A percentile compares a stretch with the other conserved stretches of the same genome.
Conservation (phyloP, 2,888 invertebrate genomes). For the Pristionchus exspectatus region DNA sequence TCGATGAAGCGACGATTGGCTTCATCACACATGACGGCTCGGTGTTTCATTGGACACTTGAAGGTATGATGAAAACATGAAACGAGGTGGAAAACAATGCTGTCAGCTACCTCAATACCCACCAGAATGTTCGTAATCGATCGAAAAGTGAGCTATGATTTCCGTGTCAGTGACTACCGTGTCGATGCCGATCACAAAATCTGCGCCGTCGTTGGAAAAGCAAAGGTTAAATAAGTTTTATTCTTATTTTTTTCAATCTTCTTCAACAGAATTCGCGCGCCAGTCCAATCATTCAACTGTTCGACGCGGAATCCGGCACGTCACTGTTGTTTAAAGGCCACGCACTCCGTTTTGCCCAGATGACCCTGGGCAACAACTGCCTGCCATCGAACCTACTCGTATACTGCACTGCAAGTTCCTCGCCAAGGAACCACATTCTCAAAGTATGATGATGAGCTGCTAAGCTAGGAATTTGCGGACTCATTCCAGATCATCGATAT, state of each 20-base stretch:
- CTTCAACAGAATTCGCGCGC: neutral
- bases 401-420: neutral
- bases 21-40: neutral
- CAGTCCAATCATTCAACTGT: neutral
- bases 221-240: neutral
- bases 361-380: too few relatives aligned
- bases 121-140: neutral
- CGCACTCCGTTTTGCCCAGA: neutral
- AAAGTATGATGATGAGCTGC: neutral
- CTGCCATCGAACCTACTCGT: neutral
- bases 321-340: neutral
- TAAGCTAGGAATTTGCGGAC: neutral
- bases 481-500: neutral
- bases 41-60: neutral
- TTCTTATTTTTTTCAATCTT: too few relatives aligned
- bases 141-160: neutral
- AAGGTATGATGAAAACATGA: neutral
- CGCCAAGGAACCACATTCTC: neutral
- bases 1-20: neutral
- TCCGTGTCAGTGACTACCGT: neutral
- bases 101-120: neutral
- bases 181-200: neutral
- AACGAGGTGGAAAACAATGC: neutral
- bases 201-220: neutral
- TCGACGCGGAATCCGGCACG: neutral